Percentiles rank a stretch among this genome's conserved stretches.
Conservation (phyloP, 2,113 vertebrate species). For the Setophaga coronata region DNA sequence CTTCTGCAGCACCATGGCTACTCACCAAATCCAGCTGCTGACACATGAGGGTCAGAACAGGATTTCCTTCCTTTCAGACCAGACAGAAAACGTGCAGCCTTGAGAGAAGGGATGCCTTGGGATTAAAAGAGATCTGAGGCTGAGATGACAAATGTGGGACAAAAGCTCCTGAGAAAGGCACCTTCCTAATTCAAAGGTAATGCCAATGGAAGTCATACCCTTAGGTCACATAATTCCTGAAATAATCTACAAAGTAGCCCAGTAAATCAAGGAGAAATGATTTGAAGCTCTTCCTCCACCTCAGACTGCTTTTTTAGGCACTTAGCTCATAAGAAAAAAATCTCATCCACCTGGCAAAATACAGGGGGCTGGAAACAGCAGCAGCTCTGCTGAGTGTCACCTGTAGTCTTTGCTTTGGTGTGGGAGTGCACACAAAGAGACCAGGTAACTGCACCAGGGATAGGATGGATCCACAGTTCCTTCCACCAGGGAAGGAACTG, state of each 20-base stretch:
- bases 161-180: not conserved
- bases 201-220: not conserved
- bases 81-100: rapidly evolving
- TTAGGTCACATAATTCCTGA: constrained; percentile 26
- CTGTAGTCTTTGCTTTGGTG: not conserved
- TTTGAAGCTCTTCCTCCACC: not conserved
- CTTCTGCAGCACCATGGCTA: not conserved
- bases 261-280: not conserved
- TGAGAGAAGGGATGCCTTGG: not conserved
- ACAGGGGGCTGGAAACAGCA: not conserved
- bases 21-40: not conserved
- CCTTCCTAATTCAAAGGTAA: not conserved
- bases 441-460: not conserved
- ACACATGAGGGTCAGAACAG: not conserved
- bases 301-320: not conserved
- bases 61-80: not conserved
- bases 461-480: no score
- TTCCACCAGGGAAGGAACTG: not conserved
- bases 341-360: not conserved
- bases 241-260: constrained; percentile 16
- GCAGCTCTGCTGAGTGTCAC: not conserved
- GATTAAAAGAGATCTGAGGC: not conserved
- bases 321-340: not conserved
- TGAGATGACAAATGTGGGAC: not conserved
- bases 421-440: not conserved